Evolutionary conservation across 2,888 invertebrate genomes (phyloP).

Genomic region (Anthrax anthrax): DNA sequence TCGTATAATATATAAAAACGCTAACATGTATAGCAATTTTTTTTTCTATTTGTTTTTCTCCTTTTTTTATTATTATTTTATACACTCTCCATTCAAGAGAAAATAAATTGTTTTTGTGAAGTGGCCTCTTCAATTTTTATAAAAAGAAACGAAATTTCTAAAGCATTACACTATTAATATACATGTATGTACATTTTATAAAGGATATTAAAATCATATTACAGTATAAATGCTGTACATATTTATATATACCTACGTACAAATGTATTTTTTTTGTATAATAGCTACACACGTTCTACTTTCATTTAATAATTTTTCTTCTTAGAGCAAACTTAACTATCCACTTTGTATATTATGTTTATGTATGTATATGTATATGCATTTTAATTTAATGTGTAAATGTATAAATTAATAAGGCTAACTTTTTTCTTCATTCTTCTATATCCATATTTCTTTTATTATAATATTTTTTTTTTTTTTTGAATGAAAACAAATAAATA

Average conservation of each 20-base stretch:
- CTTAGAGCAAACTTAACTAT: too few species aligned
- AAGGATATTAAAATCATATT: too few species aligned
- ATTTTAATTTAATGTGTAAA: not conserved
- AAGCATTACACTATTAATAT: constrained; percentile 1
- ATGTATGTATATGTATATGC: too few species aligned
- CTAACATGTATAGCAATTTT: constrained; percentile 2
- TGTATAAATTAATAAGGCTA: constrained; percentile 1
- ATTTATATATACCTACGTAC: too few species aligned
- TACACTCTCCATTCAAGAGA: constrained; percentile 2
- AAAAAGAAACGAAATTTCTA: constrained; percentile 5
- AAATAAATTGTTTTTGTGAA: constrained; percentile 11
- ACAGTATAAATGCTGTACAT: too few species aligned
- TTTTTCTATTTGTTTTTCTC: not conserved
- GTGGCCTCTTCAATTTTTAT: constrained; percentile 6
- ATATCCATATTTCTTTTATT: too few species aligned
- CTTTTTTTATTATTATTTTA: not conserved
- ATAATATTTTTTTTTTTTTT: too few species aligned
- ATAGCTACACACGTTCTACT: too few species aligned
- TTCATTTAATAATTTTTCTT: too few species aligned
- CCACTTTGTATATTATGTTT: too few species aligned
- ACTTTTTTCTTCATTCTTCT: not conserved
- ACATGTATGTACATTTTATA: not conserved
- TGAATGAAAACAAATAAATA: not conserved
- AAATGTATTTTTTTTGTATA: too few species aligned
- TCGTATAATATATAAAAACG: not conserved